Evolutionary conservation across 2,888 invertebrate genomes (phyloP).

Genomic region (Euclidia mi): DNA sequence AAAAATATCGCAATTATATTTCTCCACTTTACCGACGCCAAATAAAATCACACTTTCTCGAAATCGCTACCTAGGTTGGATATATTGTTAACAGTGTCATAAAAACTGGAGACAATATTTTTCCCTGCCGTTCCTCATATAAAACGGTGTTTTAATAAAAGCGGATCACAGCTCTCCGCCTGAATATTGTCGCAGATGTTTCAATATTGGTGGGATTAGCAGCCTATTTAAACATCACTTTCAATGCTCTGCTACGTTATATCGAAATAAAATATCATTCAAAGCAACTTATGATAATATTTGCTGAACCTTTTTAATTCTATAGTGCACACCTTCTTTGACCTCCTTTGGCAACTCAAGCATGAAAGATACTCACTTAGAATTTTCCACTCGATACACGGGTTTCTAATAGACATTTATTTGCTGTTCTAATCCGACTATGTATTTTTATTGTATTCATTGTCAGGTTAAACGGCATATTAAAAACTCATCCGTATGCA

Average conservation of each 20-base stretch:
- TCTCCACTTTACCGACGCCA: slow-evolving; percentile 24
- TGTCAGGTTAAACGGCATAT: background rate
- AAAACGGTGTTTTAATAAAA: slow-evolving; percentile 88
- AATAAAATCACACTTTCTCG: slow-evolving; percentile 47
- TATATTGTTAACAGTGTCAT: slow-evolving; percentile 62
- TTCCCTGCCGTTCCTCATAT: slow-evolving; percentile 72
- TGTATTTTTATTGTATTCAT: background rate
- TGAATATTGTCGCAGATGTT: slow-evolving; percentile 89
- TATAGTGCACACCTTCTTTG: slow-evolving; percentile 52
- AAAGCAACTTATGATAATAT: slow-evolving; percentile 82
- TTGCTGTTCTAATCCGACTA: background rate
- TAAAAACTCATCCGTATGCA: background rate
- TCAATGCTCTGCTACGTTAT: slow-evolving; percentile 81
- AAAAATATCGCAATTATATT: too few species aligned
- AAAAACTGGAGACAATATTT: slow-evolving; percentile 69
- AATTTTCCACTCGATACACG: slow-evolving; percentile 9
- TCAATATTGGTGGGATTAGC: slow-evolving; percentile 89
- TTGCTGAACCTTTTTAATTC: slow-evolving; percentile 85
- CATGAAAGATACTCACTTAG: slow-evolving; percentile 5
- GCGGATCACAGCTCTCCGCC: slow-evolving; percentile 82
- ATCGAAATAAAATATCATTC: slow-evolving; percentile 87
- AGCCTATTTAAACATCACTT: slow-evolving; percentile 87
- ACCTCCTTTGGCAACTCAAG: slow-evolving; percentile 23
- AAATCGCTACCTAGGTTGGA: slow-evolving; percentile 49
- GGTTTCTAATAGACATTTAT: background rate